Base-by-base conservation (phyloP, 2,888 invertebrate genomes). In the Drosophila phalerata region DNA sequence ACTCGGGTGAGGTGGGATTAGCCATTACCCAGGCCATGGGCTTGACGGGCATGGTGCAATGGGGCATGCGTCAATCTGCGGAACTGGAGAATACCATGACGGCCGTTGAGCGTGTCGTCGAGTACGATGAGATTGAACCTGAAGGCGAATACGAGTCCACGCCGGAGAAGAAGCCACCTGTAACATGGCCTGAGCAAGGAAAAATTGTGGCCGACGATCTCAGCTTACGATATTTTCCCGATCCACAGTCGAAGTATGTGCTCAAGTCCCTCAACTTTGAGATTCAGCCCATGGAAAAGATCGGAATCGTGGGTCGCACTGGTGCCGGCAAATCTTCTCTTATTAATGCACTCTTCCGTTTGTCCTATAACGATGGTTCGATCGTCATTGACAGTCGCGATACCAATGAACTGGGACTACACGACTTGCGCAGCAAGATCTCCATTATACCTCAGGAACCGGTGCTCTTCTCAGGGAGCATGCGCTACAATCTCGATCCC, bases 51-150 rank as follows among this genome's bases (percentile, higher is more conserved):
- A 93, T 93, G 92, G 92, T 93, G 0, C 93, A 93, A 40, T 98
- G 97, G 97, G 97, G 97, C 22, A 97, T 98, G 95, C 93, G 98
- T 2, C 98, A 98, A 92, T 97, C 97, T 82, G 97, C 98, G 0
- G 98, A 98, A 91, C 92, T 97, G 6, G 97, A 96, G 90, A 97
- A 97, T 89, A 96, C 96, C 75, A 97, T 97, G 97, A 97, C 97
- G 5, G 96, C 97, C 6, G 98, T 98, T 0, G 98, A 99, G 92
- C 94, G 95, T 77, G 94, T 95, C 69, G 92, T 95, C 66, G 96
- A 96, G 84, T 97, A 97, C 90, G 94, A 94, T 25, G 66, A 84
- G n/a, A 87, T 93, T 11, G 90, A 92, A 45, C 73, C 92, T 0
- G 93, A 93, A 92, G 92, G 91, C 0, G 94, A 95, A 43, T 93